These are phyloP conservation scores for Athalia circularis DNA, from an alignment of 2,888 invertebrate species.

Conservation along the genomic window DNA sequence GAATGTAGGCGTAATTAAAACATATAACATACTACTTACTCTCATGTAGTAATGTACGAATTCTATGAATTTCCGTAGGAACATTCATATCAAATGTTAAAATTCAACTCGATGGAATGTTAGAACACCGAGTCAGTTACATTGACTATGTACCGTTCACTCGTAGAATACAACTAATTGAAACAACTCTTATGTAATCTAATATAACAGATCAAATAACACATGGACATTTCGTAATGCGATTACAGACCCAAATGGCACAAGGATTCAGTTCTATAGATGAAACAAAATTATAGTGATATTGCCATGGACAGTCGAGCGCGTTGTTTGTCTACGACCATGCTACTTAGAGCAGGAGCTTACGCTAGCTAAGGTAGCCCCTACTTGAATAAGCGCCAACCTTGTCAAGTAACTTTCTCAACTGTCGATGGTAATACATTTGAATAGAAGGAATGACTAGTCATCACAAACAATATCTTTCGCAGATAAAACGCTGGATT, in stretches of 20 bases:
- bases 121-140: background rate
- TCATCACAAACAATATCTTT: constrained; percentile 2
- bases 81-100: constrained; percentile 25
- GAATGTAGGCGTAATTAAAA: constrained; percentile 4
- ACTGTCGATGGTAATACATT: too few species aligned
- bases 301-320: too few species aligned
- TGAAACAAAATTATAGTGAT: too few species aligned
- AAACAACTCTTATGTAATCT: background rate
- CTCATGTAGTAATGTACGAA: background rate
- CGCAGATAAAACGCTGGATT: background rate
- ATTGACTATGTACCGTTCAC: too few species aligned
- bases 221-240: background rate
- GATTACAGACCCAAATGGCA: background rate
- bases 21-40: background rate
- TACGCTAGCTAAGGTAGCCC: too few species aligned
- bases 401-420: too few species aligned
- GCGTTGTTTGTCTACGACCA: too few species aligned
- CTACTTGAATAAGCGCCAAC: too few species aligned
- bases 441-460: constrained; percentile 10
- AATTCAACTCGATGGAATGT: constrained; percentile 34
- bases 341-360: too few species aligned
- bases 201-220: constrained; percentile 10
- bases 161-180: constrained; percentile 1
- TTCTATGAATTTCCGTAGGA: background rate
- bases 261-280: background rate